Evolutionary conservation across 2,888 invertebrate genomes (phyloP), one percentile per base, ranked within the genome.

Genomic region (Sycophila texana): DNA sequence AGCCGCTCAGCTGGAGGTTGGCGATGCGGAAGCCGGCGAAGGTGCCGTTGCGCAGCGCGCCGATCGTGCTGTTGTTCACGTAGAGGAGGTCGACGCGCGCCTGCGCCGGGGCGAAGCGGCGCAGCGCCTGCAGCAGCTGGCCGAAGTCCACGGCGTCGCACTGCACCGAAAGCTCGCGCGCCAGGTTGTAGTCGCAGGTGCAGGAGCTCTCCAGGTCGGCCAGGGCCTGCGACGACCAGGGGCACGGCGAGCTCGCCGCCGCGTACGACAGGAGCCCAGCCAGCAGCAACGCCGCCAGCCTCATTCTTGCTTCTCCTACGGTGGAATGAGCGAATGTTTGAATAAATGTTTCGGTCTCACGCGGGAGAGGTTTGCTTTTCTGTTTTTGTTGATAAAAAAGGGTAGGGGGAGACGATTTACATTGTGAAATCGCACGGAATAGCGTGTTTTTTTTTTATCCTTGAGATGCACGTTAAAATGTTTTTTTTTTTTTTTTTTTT

Each of bases 101-200:
- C 82, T 92, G 92, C 18, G 94, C 93, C 82, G 92, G 92, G 26
- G 95, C 93, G 91, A 94, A 94, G 85, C 93, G 93, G 88, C 95
- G 93, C 89, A 96, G 92, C 47, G 96, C 95, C 77, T 93, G 91
- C 84, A 97, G 89, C n/a, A 98, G 92, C 83, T 93, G 92, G 65
- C 93, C 91, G 89, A 96, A 96, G 87, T 96, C 95, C 79, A 97
- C 96, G 93, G 96, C 95, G 91, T 97, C 96, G 91, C 97, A 97
- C 91, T 97, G 97, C 83, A 97, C 95, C 51, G 96, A 96, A 16
- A 97, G 92, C 89, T 97, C 96, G 85, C 94, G 93, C 61, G 95
- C 96, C 82, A 96, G 92, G 89, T 97, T 97, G 90, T 95, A 95
- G 82, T 97, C 96, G 91, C 98, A 98, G 80, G 97, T 93, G 90